Conservation (phyloP, 2,113 vertebrate species). For the Pungitius pungitius region DNA sequence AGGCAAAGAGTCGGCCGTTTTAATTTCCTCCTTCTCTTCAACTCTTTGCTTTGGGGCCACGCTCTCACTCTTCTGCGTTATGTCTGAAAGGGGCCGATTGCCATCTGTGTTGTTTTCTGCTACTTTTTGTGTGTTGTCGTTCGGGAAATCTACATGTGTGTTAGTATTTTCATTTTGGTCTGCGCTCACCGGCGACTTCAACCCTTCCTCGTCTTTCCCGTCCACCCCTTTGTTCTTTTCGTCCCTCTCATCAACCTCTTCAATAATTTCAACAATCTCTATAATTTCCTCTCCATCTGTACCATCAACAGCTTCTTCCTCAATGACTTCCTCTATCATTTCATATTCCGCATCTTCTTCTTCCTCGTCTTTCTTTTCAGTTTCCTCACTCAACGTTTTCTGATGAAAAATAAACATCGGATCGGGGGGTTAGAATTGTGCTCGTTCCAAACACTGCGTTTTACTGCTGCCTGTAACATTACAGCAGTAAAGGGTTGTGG, state of each 20-base stretch:
- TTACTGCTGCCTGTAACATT: not conserved
- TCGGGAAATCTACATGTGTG: not conserved
- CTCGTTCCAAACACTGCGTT: not conserved
- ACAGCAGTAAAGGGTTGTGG: not conserved
- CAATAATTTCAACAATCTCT: constrained; percentile 70
- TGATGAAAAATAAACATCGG: constrained; percentile 33
- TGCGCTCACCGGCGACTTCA: constrained; percentile 1
- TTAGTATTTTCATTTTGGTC: constrained; percentile 20
- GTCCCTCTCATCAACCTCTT: constrained; percentile 47
- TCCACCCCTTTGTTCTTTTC: constrained; percentile 39
- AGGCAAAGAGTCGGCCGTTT: constrained; percentile 10
- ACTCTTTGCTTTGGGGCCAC: constrained; percentile 8
- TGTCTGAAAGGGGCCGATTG: constrained; percentile 21
- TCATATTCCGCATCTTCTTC: constrained; percentile 55
- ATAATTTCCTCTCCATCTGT: constrained; percentile 64
- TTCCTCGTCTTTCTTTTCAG: constrained; percentile 69
- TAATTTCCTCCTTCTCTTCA: constrained; percentile 51
- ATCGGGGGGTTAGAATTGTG: not conserved
- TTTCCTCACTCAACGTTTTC: constrained; percentile 67
- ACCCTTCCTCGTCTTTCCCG: constrained; percentile 23
- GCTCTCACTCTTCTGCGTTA: constrained; percentile 7
- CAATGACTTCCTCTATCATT: constrained; percentile 68
- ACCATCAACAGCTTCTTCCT: constrained; percentile 53
- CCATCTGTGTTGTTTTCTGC: not conserved
- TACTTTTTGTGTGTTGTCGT: constrained; percentile 11